Conservation (phyloP, 2,797 vertebrate genomes). For the Manis javanica region DNA sequence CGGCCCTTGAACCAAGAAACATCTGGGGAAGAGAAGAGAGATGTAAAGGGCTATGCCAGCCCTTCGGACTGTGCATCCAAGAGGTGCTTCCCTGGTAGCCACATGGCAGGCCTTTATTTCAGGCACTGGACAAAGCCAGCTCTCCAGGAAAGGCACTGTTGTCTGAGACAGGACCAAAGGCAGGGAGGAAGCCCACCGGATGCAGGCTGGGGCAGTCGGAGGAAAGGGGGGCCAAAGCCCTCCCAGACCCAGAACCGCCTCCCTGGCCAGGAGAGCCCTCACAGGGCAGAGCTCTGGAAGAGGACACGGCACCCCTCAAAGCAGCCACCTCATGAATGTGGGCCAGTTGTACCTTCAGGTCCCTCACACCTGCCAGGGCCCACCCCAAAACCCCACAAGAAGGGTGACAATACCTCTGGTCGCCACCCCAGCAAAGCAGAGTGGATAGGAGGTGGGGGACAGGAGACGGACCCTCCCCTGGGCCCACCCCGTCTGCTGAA, state of each 20-base stretch:
- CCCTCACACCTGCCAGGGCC: background rate
- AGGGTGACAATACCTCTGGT: background rate
- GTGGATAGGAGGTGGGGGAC: too few relatives aligned
- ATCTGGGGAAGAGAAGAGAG: conserved; percentile 67
- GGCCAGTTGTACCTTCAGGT: rapidly evolving
- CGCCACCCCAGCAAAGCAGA: background rate
- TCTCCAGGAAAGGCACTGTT: background rate
- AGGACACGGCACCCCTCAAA: background rate
- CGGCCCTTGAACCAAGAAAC: conserved; percentile 85
- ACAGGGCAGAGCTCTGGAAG: background rate
- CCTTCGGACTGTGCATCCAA: background rate
- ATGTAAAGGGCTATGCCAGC: background rate
- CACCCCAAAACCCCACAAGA: background rate
- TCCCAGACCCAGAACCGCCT: background rate
- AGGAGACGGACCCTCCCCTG: background rate
- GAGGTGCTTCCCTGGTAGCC: background rate
- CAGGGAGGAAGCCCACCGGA: background rate
- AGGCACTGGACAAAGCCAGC: background rate
- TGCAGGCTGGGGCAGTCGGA: background rate
- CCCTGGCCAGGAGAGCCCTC: background rate
- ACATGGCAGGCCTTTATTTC: background rate
- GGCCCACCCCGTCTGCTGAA: background rate
- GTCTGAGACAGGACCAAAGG: background rate
- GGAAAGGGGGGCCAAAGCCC: background rate
- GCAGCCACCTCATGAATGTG: background rate